Evolutionary conservation across 1,140 invertebrate genomes (phyloP), one percentile per base, ranked within the genome.

Genomic region (Papilio helenus): DNA sequence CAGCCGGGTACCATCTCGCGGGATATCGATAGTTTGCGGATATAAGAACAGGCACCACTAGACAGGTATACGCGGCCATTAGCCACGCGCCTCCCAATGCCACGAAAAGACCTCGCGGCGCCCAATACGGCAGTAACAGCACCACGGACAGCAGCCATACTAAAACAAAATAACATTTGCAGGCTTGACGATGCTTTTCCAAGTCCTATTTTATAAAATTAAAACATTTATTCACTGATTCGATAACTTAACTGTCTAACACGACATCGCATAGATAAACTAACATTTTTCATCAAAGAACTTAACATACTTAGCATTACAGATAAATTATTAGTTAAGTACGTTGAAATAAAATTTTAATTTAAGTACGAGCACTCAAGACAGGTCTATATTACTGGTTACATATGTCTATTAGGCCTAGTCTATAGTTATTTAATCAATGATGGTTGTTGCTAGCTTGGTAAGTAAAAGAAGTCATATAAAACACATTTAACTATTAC

Each of bases 21-120:
- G 96, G 96, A 86, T 96, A 97, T 83, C 95, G 95, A 88, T 96
- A 96, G 89, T 96, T 96, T 51, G 96, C 96, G 0, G 96, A 96
- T 76, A 96, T 95, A 16, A 96, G 94, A 26, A 96, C 91, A 0
- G 96, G 96, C 26, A 96, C 86, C 14, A 96, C 95, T 12, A 97
- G 88, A 82, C 95, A 96, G 3, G 96, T 96, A 85, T 96, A 96
- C 0, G 95, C 95, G 0, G 95, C 95, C 90, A 96, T 95, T 73
- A 96, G 94, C 95, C 95, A 95, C 9, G 95, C 95, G 26, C 96
- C 96, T 3, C 96, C 93, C 14, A 96, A 86, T 3, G 96, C 93
- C 44, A 94, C 89, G 29, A 94, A 82, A 42, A 93, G 72, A 8
- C 91, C 93, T 29, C 92, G 87, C 1, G 96, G 96, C 16, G 95